phyloP scores from a whole-genome alignment of 2,113 vertebrate genomes.

The Pelmatolapia mariae region DNA sequence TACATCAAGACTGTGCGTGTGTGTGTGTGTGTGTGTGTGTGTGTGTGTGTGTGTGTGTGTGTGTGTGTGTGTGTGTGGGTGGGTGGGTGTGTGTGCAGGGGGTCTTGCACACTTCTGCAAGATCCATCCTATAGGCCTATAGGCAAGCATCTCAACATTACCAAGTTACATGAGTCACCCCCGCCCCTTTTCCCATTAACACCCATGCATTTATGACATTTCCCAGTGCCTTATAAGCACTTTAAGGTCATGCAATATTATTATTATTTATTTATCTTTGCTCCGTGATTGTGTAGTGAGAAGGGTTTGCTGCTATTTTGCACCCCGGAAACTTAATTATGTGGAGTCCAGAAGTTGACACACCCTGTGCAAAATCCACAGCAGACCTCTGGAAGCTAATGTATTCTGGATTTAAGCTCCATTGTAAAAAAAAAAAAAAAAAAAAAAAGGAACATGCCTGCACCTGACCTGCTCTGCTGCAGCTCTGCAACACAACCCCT shows the following conservation, averaged over 20 bases:
- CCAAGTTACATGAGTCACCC: slow-evolving; percentile 5
- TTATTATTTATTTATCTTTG: background rate
- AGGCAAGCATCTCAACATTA: background rate
- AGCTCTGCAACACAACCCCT: background rate
- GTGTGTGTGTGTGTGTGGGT: background rate
- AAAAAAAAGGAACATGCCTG: slow-evolving; percentile 19
- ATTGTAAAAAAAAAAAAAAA: background rate
- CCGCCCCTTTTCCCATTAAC: background rate
- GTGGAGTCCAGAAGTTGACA: slow-evolving; percentile 32
- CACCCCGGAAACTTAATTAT: slow-evolving; percentile 29
- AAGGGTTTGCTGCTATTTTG: background rate
- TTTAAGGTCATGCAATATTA: background rate
- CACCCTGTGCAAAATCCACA: slow-evolving; percentile 39
- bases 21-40: background rate
- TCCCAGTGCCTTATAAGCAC: slow-evolving; percentile 35
- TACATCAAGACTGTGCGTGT: slow-evolving; percentile 9
- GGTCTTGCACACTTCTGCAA: background rate
- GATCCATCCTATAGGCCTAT: slow-evolving; percentile 18
- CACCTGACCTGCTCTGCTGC: slow-evolving; percentile 45
- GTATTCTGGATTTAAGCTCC: slow-evolving; percentile 16
- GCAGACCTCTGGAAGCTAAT: slow-evolving; percentile 48
- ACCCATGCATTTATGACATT: slow-evolving; percentile 42
- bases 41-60: background rate
- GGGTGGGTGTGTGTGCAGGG: background rate
- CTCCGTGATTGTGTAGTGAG: slow-evolving; percentile 10